A percentile compares a stretch with the other conserved stretches of the same genome.
Conservation (phyloP, 2,797 vertebrate species). For the Myotis vivesi region DNA sequence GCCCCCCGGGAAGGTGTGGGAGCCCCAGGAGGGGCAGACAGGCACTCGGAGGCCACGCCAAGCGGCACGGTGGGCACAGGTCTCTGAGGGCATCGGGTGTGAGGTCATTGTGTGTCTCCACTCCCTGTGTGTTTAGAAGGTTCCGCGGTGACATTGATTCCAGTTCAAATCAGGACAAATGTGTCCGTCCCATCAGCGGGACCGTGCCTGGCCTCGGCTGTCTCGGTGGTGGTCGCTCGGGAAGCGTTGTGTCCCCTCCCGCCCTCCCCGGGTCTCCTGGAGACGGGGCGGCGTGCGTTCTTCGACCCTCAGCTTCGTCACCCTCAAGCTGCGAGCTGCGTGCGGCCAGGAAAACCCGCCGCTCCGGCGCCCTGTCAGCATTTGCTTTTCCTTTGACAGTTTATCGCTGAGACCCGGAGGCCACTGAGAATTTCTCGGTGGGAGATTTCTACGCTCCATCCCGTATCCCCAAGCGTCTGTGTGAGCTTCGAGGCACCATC, state of each 20-base stretch:
- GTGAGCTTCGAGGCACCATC: fast-evolving
- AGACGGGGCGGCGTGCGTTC: too few relatives aligned
- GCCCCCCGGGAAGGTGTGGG: fast-evolving
- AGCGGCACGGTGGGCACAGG: fast-evolving
- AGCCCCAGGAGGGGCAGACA: fast-evolving
- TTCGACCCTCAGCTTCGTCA: background rate
- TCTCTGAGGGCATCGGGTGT: fast-evolving
- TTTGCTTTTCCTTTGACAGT: too few relatives aligned
- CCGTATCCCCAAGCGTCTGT: background rate
- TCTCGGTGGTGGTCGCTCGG: fast-evolving
- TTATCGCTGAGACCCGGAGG: fast-evolving
- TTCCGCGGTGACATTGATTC: fast-evolving
- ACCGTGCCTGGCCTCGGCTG: fast-evolving
- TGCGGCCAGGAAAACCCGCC: too few relatives aligned
- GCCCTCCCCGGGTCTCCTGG: background rate
- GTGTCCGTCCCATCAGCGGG: background rate
- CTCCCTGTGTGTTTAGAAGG: fast-evolving
- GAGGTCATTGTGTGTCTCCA: fast-evolving
- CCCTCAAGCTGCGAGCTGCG: fast-evolving
- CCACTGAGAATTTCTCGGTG: fast-evolving
- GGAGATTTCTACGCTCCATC: too few relatives aligned
- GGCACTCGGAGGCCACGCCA: fast-evolving
- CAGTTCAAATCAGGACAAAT: background rate
- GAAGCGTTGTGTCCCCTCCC: fast-evolving
- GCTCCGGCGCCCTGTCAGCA: fast-evolving